Evolutionary conservation across 1,140 invertebrate genomes (phyloP), one percentile per base, ranked within the genome.

Genomic region (Bradysia coprophila): DNA sequence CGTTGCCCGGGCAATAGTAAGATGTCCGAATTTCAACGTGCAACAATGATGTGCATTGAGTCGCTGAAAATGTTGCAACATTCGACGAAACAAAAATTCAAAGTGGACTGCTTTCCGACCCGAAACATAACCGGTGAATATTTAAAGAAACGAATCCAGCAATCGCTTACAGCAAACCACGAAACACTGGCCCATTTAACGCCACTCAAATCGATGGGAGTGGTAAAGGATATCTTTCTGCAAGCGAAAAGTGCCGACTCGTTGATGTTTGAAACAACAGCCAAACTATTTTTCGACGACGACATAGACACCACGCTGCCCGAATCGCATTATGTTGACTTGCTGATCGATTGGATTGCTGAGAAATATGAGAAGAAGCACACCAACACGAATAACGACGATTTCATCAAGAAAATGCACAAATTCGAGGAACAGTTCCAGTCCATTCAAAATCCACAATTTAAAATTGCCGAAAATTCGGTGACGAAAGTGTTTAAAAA

Each of bases 41-140:
- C 36, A 16, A 38, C 18, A 18, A 38, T 38, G 18, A 38, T 38
- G 36, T 16, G 16, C n/a, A 19, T 38, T 38, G 36, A 18, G 4
- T 38, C 36, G 18, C 21, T 38, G 36, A 38, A 38, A 38, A 38
- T 38, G 36, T 20, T 38, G 21, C 36, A 18, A n/a, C n/a, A 38
- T 10, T 38, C 36, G 36, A 18, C 18, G 11, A 38, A 18, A 18
- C 5, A n/a, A 18, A 38, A 38, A 18, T 38, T 20, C 21, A 38
- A 38, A 18, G 21, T 18, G 11, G n/a, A n/a, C n/a, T 18, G 16
- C 18, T 38, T 38, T 18, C 18, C 36, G 21, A 38, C 36, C 3
- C n/a, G 21, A 38, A 10, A n/a, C 6, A 38, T 38, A 5, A 38
- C 36, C 2, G 10, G 18, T 16, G 36, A 38, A 38, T 10, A 18